Evolutionary conservation across 2,797 vertebrate genomes (phyloP), one percentile per base, ranked within the genome.

Genomic region (Macropus fuliginosus): DNA sequence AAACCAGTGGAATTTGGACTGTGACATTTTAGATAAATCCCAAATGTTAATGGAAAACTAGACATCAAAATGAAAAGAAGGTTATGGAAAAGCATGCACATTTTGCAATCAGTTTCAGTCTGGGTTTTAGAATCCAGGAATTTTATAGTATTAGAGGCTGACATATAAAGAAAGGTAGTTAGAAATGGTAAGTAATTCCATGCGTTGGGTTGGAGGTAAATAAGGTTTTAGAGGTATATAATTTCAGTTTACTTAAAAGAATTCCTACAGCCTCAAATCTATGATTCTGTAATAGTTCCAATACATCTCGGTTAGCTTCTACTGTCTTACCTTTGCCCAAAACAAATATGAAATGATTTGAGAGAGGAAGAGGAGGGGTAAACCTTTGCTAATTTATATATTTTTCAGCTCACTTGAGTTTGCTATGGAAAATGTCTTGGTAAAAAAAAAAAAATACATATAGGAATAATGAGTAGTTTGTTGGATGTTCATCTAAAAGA

Each of bases 21-120:
- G 92, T 93, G 62, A 95, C 93, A 94, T 97, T 97, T 97, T 95
- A 66, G 91, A 97, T 56, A 93, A 96, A 91, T 93, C 56, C 90
- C 95, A 95, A 96, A 97, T 95, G 94, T 93, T 97, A 97, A 96
- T 0, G 0, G 94, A 97, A 97, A 97, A n/a, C 95, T 97, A 91
- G 87, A 95, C 95, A 96, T 92, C 95, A 96, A 95, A 96, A 92
- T 93, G 90, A 87, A 96, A 94, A 97, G 93, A 95, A 93, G 50
- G 96, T 95, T 93, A 89, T 96, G 91, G 94, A 96, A 97, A 97
- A 95, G 95, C 94, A 54, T 96, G 97, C 92, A 91, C 94, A 94
- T 57, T 81, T 97, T 94, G 91, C 74, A 96, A 93, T 92, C 74
- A 97, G 81, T 54, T 92, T 96, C 95, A 94, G 94, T 96, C 94